These are phyloP conservation scores for Syngnathus rostellatus DNA, from an alignment of 2,797 vertebrate species.

Conservation along the genomic window DNA sequence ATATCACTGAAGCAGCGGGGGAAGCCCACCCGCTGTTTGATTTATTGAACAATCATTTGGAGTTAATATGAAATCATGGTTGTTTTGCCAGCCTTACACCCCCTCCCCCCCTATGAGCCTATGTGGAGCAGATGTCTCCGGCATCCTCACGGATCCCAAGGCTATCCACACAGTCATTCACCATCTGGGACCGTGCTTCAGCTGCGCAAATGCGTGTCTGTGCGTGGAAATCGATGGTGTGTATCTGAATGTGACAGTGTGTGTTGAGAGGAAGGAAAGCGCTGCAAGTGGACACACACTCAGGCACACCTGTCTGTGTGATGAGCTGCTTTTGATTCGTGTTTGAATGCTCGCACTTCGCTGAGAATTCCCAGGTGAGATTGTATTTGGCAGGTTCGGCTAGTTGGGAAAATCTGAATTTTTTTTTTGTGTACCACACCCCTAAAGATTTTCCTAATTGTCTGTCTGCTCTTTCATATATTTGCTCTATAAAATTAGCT, in stretches of 20 bases:
- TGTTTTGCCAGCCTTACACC: conserved; percentile 50
- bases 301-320: conserved; percentile 40
- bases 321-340: conserved; percentile 26
- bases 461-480: not conserved
- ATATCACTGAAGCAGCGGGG: conserved; percentile 41
- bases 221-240: conserved; percentile 30
- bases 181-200: conserved; percentile 71
- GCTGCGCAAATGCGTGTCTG: conserved; percentile 43
- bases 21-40: conserved; percentile 40
- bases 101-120: conserved; percentile 37
- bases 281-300: conserved; percentile 28
- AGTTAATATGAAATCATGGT: conserved; percentile 59
- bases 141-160: conserved; percentile 65
- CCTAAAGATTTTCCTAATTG: not conserved
- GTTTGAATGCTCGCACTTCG: conserved; percentile 53
- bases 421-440: conserved; percentile 3
- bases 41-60: conserved; percentile 60
- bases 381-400: conserved; percentile 50
- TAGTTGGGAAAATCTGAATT: conserved; percentile 40
- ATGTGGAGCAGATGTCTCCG: conserved; percentile 72
- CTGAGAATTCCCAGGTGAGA: conserved; percentile 53
- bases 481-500: not conserved
- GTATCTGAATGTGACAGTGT: conserved; percentile 33
- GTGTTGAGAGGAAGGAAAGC: conserved; percentile 19
- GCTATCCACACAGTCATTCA: conserved; percentile 65